A percentile compares a stretch with the other conserved stretches of the same genome.
These are phyloP conservation scores for Ennomos quercinarius DNA, from an alignment of 2,888 invertebrate species.

Conservation along the genomic window DNA sequence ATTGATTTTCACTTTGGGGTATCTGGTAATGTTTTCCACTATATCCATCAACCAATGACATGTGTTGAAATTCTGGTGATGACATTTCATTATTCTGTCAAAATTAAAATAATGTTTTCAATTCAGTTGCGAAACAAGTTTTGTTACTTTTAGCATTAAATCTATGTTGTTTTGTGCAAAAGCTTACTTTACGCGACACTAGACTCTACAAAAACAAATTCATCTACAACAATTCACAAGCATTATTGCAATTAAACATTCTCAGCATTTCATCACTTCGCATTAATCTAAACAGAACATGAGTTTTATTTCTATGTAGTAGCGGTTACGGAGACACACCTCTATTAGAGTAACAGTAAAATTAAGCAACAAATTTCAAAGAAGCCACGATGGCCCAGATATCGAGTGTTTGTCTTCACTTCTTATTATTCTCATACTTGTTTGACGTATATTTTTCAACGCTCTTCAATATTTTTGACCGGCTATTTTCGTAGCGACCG, in stretches of 20 bases:
- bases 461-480: constrained; percentile 79
- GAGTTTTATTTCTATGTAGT: constrained; percentile 16
- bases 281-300: constrained; percentile 14
- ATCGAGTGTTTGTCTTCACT: constrained; percentile 70
- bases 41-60: too few species aligned
- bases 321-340: constrained; percentile 1
- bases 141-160: too few species aligned
- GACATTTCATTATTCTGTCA: too few species aligned
- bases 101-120: too few species aligned
- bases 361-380: constrained; percentile 36
- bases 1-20: too few species aligned
- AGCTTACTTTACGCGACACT: not conserved
- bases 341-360: constrained; percentile 37
- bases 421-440: constrained; percentile 72
- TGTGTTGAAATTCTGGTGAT: too few species aligned
- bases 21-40: too few species aligned
- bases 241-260: constrained; percentile 7
- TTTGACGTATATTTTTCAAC: constrained; percentile 82
- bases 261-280: constrained; percentile 9
- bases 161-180: too few species aligned
- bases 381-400: constrained; percentile 57
- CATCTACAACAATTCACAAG: constrained; percentile 1
- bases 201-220: not conserved
- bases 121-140: too few species aligned
- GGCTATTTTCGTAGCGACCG: constrained; percentile 74